A percentile compares a stretch with the other conserved stretches of the same genome.
Conservation (phyloP, 2,888 invertebrate species). For the Drosophila yooni region DNA sequence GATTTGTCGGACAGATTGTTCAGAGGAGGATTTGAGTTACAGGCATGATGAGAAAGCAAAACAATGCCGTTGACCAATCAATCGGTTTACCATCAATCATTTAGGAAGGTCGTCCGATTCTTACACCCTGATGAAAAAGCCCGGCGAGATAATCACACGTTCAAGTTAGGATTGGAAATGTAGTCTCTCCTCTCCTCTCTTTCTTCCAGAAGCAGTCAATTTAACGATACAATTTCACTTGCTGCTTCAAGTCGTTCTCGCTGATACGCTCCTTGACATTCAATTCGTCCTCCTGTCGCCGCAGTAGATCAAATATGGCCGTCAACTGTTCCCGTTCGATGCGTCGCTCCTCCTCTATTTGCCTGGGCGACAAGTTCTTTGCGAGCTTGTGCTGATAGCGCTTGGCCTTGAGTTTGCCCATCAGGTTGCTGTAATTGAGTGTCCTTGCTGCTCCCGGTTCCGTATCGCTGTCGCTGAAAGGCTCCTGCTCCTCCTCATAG, state of each 20-base stretch:
- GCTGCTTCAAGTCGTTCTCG: constrained; percentile 83
- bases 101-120: constrained; percentile 1
- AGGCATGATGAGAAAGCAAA: background rate
- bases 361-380: constrained; percentile 68
- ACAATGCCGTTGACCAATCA: background rate
- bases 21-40: background rate
- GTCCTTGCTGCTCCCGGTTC: constrained; percentile 20
- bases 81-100: constrained; percentile 5
- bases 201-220: constrained; percentile 1
- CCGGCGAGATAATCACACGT: constrained; percentile 49
- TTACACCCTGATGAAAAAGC: constrained; percentile 1
- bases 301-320: constrained; percentile 85
- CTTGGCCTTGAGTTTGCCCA: constrained; percentile 74
- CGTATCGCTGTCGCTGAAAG: constrained; percentile 53
- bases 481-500: constrained; percentile 54
- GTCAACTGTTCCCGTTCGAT: constrained; percentile 85
- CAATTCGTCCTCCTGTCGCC: constrained; percentile 85
- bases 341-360: constrained; percentile 77
- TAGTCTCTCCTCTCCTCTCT: background rate
- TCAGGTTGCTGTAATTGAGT: constrained; percentile 52
- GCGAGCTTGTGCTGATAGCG: constrained; percentile 69
- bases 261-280: constrained; percentile 81
- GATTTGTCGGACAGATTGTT: background rate
- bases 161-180: constrained; percentile 33
- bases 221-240: constrained; percentile 84